phyloP scores from a whole-genome alignment of 2,888 invertebrate genomes.

The Apamea anceps region DNA sequence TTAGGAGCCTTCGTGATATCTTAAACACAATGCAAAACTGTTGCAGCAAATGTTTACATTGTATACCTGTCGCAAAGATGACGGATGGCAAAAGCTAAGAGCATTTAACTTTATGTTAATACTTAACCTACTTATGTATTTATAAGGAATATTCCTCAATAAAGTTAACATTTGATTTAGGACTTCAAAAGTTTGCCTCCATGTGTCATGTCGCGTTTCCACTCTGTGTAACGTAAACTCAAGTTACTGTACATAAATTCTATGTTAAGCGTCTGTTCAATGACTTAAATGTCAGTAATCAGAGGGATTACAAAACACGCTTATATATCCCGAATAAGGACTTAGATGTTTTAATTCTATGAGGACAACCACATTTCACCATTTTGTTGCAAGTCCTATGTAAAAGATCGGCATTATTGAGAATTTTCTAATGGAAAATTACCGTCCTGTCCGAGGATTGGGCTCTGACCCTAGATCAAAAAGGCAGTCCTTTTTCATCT shows the following conservation, averaged over 20 bases:
- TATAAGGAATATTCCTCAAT: constrained; percentile 1
- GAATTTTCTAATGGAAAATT: neutral
- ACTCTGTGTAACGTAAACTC: constrained; percentile 2
- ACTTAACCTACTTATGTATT: neutral
- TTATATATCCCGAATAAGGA: neutral
- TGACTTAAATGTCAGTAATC: neutral
- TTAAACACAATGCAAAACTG: neutral
- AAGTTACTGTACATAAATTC: constrained; percentile 2
- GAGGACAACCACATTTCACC: neutral
- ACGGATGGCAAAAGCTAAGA: constrained; percentile 4
- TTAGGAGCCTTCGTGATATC: neutral
- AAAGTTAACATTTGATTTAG: constrained; percentile 41
- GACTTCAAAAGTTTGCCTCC: constrained; percentile 30
- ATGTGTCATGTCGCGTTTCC: constrained; percentile 13
- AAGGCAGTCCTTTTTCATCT: neutral
- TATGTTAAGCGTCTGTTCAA: neutral
- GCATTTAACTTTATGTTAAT: constrained; percentile 15
- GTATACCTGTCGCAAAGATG: constrained; percentile 4
- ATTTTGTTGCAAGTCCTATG: neutral
- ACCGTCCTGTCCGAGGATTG: neutral
- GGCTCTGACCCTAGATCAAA: neutral
- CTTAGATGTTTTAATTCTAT: neutral
- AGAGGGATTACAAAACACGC: neutral
- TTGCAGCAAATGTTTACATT: neutral
- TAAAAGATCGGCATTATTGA: neutral